A percentile compares a stretch with the other conserved stretches of the same genome.
Evolutionary conservation across 2,113 vertebrate species (phyloP).

Genomic region (Orycteropus afer): DNA sequence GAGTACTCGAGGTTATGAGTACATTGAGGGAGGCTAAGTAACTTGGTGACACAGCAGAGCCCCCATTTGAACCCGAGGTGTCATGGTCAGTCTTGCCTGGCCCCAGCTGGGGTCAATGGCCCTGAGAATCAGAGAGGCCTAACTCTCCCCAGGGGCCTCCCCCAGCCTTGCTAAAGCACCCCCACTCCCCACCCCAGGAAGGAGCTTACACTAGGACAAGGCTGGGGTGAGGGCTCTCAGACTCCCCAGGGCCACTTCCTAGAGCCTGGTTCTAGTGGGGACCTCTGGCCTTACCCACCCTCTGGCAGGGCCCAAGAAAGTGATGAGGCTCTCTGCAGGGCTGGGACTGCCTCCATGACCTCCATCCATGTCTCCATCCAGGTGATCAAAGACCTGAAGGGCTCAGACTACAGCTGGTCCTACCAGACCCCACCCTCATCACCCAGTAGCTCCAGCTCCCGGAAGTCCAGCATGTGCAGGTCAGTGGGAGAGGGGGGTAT

Average conservation of each 20-base stretch:
- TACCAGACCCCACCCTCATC: conserved; percentile 98
- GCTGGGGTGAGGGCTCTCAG: background rate
- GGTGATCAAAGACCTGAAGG: conserved; percentile 98
- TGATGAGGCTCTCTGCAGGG: background rate
- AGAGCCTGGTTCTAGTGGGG: background rate
- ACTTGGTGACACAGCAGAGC: background rate
- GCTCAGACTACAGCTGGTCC: conserved; percentile 98
- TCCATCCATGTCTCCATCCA: conserved; percentile 67
- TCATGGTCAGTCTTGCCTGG: background rate
- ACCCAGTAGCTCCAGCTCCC: conserved; percentile 94
- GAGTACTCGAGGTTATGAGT: no score
- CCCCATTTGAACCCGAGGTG: background rate
- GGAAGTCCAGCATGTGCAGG: conserved; percentile 99
- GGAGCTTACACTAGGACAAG: background rate
- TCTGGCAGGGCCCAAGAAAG: background rate
- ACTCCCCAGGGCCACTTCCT: background rate
- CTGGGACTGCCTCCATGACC: background rate
- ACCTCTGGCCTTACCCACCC: background rate
- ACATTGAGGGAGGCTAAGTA: background rate
- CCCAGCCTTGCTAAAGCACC: background rate
- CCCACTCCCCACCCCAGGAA: background rate
- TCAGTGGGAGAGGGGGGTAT: conserved; percentile 53
- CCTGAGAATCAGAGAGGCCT: background rate
- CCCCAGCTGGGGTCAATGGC: background rate
- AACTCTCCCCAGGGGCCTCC: no score